These are phyloP conservation scores for Alethe castanea DNA, from an alignment of 2,113 vertebrate species.

Conservation along the genomic window DNA sequence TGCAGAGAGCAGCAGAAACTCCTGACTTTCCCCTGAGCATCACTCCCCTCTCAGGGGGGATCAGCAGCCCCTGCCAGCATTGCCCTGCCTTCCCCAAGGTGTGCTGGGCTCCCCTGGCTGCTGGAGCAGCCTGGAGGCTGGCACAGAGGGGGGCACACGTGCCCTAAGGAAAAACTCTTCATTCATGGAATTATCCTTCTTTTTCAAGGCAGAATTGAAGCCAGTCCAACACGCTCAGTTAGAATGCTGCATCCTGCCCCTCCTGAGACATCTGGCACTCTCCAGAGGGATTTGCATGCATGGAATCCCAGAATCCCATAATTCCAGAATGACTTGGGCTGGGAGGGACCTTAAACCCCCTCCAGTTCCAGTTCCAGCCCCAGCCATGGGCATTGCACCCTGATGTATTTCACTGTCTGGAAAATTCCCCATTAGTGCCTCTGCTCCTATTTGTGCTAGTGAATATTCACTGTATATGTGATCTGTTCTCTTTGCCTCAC, in stretches of 20 bases:
- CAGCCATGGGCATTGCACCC: neutral
- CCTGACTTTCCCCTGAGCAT: neutral
- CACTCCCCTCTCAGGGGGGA: neutral
- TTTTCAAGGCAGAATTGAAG: rapidly evolving
- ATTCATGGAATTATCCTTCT: neutral
- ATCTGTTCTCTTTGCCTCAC: neutral
- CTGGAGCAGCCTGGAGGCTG: neutral
- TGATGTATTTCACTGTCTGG: neutral
- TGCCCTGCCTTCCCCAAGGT: neutral
- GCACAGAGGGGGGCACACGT: neutral
- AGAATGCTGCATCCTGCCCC: neutral
- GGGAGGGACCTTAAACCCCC: neutral
- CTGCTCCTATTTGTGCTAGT: neutral
- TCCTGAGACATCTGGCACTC: neutral
- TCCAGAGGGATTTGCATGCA: neutral
- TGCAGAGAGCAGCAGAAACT: neutral
- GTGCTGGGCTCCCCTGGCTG: too few species aligned
- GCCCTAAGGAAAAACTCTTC: rapidly evolving
- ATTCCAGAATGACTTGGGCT: neutral
- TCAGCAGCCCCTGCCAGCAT: neutral
- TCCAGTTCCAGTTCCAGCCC: too few species aligned
- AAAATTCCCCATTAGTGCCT: neutral
- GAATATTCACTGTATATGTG: too few species aligned
- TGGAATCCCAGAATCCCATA: neutral
- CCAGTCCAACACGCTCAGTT: rapidly evolving